Evolutionary conservation across 2,113 vertebrate species (phyloP).

Genomic region (Odontophorus gujanensis): DNA sequence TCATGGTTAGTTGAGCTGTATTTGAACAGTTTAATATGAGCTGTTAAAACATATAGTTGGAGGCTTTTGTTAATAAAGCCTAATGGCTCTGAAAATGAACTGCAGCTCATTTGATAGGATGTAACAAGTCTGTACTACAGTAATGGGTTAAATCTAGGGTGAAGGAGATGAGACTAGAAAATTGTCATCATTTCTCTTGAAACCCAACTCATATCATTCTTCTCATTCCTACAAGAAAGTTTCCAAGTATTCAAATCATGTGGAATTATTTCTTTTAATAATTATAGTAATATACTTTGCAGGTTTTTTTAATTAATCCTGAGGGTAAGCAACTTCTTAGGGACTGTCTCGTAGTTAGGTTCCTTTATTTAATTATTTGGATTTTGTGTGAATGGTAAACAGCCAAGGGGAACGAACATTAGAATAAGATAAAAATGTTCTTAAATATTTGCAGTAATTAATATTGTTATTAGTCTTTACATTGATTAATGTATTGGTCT

Average conservation of each 20-base stretch:
- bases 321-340: background rate
- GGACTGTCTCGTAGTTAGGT: background rate
- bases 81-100: background rate
- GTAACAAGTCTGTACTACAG: background rate
- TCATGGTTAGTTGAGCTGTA: background rate
- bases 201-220: background rate
- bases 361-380: background rate
- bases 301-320: background rate
- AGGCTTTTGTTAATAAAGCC: background rate
- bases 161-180: background rate
- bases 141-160: background rate
- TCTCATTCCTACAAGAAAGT: background rate
- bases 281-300: background rate
- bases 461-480: background rate
- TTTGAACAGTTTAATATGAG: background rate
- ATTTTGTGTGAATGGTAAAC: background rate
- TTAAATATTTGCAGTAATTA: background rate
- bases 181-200: background rate
- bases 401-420: background rate
- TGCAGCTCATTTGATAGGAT: background rate
- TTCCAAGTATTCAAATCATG: background rate
- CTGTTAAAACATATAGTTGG: background rate
- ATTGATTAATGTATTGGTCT: background rate
- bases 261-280: background rate
- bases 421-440: background rate